These are phyloP conservation scores for Odontocolon sp. DNA, from an alignment of 2,888 invertebrate species.

Conservation along the genomic window DNA sequence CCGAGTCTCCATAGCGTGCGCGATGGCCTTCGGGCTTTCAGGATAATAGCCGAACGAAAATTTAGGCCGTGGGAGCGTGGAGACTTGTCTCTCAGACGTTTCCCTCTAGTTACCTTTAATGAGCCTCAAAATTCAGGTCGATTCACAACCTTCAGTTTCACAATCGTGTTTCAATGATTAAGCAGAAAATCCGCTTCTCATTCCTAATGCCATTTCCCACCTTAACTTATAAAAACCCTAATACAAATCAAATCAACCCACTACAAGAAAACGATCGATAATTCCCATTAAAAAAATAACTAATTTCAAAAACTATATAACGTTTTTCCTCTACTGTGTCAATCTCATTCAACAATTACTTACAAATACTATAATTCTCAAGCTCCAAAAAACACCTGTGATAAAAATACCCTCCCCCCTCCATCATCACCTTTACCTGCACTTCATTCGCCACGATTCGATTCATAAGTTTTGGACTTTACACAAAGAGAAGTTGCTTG, in stretches of 20 bases:
- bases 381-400: slow-evolving; percentile 17
- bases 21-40: slow-evolving; percentile 28
- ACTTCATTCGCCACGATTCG: slow-evolving; percentile 30
- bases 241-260: no score
- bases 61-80: slow-evolving; percentile 54
- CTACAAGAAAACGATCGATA: no score
- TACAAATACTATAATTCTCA: no score
- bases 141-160: background rate
- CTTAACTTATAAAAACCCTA: no score
- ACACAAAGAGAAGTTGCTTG: slow-evolving; percentile 10
- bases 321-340: no score
- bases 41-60: slow-evolving; percentile 46
- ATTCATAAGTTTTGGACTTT: slow-evolving; percentile 45
- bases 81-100: slow-evolving; percentile 30
- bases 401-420: background rate
- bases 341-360: no score
- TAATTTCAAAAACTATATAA: no score
- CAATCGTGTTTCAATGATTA: background rate
- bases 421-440: no score
- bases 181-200: no score
- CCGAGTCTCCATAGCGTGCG: slow-evolving; percentile 21
- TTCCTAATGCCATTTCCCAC: no score
- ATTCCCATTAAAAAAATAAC: no score
- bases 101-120: background rate
- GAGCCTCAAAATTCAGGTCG: background rate